Percentiles rank a stretch among this genome's conserved stretches.
These are phyloP conservation scores for Pseudomyrmex concolor DNA, from an alignment of 1,140 invertebrate species.

Conservation along the genomic window DNA sequence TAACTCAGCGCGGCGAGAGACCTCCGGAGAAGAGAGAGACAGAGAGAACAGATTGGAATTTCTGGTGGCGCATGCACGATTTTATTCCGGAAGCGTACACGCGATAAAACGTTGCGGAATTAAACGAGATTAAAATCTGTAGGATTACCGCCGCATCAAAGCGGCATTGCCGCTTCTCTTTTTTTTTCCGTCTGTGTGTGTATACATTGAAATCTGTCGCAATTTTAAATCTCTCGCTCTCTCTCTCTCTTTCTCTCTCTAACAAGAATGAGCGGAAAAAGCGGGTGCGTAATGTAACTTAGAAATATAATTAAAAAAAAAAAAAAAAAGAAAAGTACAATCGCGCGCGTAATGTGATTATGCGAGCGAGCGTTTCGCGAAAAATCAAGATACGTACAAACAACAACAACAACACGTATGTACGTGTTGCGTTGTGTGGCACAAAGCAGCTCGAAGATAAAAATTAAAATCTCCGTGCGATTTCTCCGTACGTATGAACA, in stretches of 20 bases:
- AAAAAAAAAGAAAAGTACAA: too few relatives aligned
- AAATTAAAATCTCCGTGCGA: constrained; percentile 1
- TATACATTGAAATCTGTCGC: constrained; percentile 54
- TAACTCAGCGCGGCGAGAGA: constrained; percentile 23
- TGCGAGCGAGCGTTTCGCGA: not conserved
- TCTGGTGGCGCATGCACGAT: constrained; percentile 56
- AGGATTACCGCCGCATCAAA: constrained; percentile 53
- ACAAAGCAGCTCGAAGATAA: not conserved
- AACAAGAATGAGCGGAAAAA: constrained; percentile 32
- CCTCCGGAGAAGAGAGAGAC: not conserved
- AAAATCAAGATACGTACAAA: not conserved
- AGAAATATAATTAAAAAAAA: not conserved
- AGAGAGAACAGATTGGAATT: constrained; percentile 51
- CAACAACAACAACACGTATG: too few relatives aligned
- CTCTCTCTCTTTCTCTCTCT: constrained; percentile 3
- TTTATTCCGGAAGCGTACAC: constrained; percentile 49
- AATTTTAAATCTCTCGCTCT: constrained; percentile 36
- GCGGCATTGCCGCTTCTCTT: not conserved
- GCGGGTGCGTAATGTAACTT: not conserved
- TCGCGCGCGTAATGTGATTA: constrained; percentile 12
- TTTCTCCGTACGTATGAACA: too few relatives aligned
- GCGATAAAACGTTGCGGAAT: constrained; percentile 58
- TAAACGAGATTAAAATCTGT: constrained; percentile 61
- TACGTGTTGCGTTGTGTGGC: too few relatives aligned
- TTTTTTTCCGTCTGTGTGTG: constrained; percentile 30